Evolutionary conservation across 2,888 invertebrate genomes (phyloP), one percentile per base, ranked within the genome.

Genomic region (Lithophane leautieri): DNA sequence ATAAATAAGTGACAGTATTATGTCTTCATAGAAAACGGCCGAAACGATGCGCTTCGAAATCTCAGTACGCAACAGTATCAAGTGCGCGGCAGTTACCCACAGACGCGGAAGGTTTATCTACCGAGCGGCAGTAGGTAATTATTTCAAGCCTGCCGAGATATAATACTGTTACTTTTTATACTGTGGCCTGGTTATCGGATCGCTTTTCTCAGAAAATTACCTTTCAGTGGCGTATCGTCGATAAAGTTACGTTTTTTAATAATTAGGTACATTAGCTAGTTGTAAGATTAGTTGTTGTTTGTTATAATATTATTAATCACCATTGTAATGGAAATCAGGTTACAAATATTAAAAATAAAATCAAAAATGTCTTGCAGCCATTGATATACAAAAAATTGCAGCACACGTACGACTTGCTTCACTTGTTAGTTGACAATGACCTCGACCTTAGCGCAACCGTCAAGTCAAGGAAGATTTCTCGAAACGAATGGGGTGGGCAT

Each of bases 181-280:
- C 34, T 34, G 34, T 34, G 34, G 4, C 34, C 34, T 19, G 44
- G 70, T 63, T 52, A 40, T 25, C 42, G 19, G n/a, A 25, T 40
- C n/a, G 25, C 14, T 68, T 68, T 76, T 52, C 40, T 60, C 4
- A 6, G 14, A 56, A 81, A 67, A 56, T 28, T n/a, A 66, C 1
- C 42, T 12, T 54, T 44, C 25, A 52, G 0, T 28, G 22, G 12
- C 40, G 4, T 28, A 42, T 28, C 16, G 3, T 54, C 12, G 28
- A n/a, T 11, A 19, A 73, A 54, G n/a, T 72, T 42, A 42, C 1
- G 16, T 54, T 54, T 28, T 44, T 9, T 3, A 54, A 73, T 8
- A 42, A 42, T n/a, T 34, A n/a, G n/a, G 2, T 34, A 14, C 28
- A 22, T 19, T 47, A 6, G 12, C 16, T 25, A n/a, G n/a, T n/a